These are phyloP conservation scores for Cephalopterus ornatus DNA, from an alignment of 2,113 vertebrate genomes.

Conservation along the genomic window DNA sequence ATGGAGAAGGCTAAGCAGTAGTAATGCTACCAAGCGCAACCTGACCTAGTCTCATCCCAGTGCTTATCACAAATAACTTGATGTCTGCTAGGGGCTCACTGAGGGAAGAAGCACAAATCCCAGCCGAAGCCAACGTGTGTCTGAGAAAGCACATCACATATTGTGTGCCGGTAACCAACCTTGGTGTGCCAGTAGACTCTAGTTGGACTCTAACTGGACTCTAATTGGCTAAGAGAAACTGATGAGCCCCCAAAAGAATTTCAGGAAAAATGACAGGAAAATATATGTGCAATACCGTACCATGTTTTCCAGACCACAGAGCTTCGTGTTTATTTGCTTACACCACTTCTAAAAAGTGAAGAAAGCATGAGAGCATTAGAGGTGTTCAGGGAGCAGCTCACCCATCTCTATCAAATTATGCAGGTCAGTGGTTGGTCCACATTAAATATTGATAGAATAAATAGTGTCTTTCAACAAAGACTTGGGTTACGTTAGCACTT, in stretches of 20 bases:
- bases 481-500: constrained; percentile 54
- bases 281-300: background rate
- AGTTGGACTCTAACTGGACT: background rate
- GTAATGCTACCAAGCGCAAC: background rate
- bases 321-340: background rate
- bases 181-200: background rate
- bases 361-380: background rate
- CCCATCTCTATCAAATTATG: background rate
- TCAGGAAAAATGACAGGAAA: background rate
- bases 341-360: background rate
- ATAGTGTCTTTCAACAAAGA: background rate
- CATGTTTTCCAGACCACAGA: background rate
- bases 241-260: background rate
- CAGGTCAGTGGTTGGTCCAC: background rate
- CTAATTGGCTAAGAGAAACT: background rate
- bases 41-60: background rate
- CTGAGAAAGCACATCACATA: background rate
- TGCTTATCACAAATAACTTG: background rate
- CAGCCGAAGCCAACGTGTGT: background rate
- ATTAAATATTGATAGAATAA: constrained; percentile 23
- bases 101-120: background rate
- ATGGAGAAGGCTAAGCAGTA: background rate
- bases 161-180: background rate
- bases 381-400: background rate
- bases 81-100: background rate